Evolutionary conservation across 1,140 invertebrate species (phyloP).

Genomic region (Apis dorsata): DNA sequence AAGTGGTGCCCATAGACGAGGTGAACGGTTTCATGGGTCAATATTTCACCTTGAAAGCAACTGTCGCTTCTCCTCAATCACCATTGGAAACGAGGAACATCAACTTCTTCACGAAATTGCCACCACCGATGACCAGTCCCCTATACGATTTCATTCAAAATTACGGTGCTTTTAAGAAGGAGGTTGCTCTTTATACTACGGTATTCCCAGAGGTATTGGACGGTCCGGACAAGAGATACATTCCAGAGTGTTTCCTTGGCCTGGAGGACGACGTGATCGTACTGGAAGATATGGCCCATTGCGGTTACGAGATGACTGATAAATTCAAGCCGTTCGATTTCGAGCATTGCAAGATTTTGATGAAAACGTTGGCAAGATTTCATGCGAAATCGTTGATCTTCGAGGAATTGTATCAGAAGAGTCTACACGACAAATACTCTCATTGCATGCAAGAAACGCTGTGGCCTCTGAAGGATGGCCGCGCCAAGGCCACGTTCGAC

Average conservation of each 20-base stretch:
- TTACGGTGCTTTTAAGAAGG: slow-evolving; percentile 80
- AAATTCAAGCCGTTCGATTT: slow-evolving; percentile 80
- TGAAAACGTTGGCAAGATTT: slow-evolving; percentile 81
- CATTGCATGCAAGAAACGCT: slow-evolving; percentile 81
- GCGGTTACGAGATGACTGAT: slow-evolving; percentile 80
- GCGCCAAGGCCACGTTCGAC: slow-evolving; percentile 59
- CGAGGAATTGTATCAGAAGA: slow-evolving; percentile 77
- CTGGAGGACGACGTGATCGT: slow-evolving; percentile 77
- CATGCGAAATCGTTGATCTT: slow-evolving; percentile 81
- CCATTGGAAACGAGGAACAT: slow-evolving; percentile 64
- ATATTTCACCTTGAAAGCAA: slow-evolving; percentile 69
- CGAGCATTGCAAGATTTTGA: slow-evolving; percentile 77
- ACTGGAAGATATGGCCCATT: slow-evolving; percentile 79
- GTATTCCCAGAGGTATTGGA: slow-evolving; percentile 76
- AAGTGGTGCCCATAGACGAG: slow-evolving; percentile 64
- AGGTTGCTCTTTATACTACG: slow-evolving; percentile 78
- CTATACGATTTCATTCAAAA: slow-evolving; percentile 76
- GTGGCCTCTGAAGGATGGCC: slow-evolving; percentile 76
- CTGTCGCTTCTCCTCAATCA: slow-evolving; percentile 49
- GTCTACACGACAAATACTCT: slow-evolving; percentile 77
- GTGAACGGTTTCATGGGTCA: slow-evolving; percentile 71
- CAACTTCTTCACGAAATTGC: slow-evolving; percentile 80
- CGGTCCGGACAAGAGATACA: slow-evolving; percentile 58
- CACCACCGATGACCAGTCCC: slow-evolving; percentile 71
- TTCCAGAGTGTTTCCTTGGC: slow-evolving; percentile 79